A percentile compares a stretch with the other conserved stretches of the same genome.
phyloP scores from a whole-genome alignment of 2,797 vertebrate species.

The Hapalemur alaotrensis region DNA sequence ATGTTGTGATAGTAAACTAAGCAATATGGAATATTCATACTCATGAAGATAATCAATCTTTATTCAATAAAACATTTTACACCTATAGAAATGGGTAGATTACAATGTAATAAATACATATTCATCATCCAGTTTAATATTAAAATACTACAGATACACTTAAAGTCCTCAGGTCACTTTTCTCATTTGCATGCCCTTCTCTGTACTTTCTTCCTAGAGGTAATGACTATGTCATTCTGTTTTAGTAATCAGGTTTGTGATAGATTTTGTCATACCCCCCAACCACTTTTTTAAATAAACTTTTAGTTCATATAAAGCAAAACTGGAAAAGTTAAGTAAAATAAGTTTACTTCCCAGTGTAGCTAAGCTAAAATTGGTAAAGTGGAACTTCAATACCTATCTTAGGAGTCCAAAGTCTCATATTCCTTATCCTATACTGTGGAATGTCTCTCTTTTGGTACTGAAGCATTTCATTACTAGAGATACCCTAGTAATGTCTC shows the following conservation, averaged over 20 bases:
- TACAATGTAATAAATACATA: not conserved
- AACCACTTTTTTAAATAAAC: not conserved
- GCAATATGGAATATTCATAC: not conserved
- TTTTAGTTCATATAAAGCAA: not conserved
- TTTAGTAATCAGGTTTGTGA: not conserved
- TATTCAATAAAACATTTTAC: not conserved
- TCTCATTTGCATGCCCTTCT: not conserved
- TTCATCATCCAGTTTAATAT: not conserved
- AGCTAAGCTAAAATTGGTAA: not conserved
- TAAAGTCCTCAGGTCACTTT: not conserved
- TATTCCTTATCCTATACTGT: not conserved
- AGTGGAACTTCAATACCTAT: not conserved
- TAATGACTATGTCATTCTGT: not conserved
- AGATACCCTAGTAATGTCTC: not conserved
- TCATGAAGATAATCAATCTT: not conserved
- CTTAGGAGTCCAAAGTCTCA: not conserved
- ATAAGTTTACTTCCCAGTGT: not conserved
- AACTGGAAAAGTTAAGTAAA: not conserved
- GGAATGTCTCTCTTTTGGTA: not conserved
- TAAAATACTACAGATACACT: not conserved
- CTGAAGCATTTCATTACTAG: not conserved
- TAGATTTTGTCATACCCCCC: not conserved
- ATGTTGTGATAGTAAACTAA: not conserved
- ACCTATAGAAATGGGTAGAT: not conserved
- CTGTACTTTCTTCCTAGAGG: not conserved